These are phyloP conservation scores for Melanargia galathea DNA, from an alignment of 2,888 invertebrate genomes.

Conservation along the genomic window DNA sequence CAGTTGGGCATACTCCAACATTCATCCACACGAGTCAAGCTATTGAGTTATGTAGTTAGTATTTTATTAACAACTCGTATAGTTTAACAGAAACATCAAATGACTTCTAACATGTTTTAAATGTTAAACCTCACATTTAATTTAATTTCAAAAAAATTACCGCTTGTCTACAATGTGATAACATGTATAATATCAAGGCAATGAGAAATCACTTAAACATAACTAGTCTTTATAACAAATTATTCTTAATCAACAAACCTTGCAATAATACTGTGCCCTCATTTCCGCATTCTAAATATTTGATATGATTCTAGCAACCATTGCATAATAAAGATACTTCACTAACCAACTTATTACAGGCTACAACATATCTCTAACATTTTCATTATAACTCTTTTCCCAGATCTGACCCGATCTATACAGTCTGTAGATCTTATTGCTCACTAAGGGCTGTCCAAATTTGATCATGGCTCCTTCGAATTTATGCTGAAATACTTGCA, in stretches of 20 bases:
- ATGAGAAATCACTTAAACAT: neutral
- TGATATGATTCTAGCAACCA: conserved; percentile 25
- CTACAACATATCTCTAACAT: conserved; percentile 65
- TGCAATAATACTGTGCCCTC: conserved; percentile 30
- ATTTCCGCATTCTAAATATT: conserved; percentile 19
- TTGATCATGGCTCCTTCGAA: conserved; percentile 80
- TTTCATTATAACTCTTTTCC: conserved; percentile 66
- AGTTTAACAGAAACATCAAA: too few species aligned
- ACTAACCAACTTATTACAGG: conserved; percentile 18
- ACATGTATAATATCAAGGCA: neutral
- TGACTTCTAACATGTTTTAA: too few species aligned
- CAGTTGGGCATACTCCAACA: too few species aligned
- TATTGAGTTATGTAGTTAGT: too few species aligned
- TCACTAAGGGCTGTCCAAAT: conserved; percentile 72
- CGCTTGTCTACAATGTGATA: neutral
- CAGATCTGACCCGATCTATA: conserved; percentile 76
- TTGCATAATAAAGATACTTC: conserved; percentile 22
- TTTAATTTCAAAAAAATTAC: neutral
- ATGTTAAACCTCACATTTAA: neutral
- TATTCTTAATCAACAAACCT: conserved; percentile 21
- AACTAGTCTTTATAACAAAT: conserved; percentile 20
- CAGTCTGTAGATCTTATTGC: conserved; percentile 73
- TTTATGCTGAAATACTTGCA: conserved; percentile 74
- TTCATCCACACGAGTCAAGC: too few species aligned
- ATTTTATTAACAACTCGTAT: too few species aligned